Evolutionary conservation across 2,113 vertebrate species (phyloP).

Genomic region (Neomonachus schauinslandi): DNA sequence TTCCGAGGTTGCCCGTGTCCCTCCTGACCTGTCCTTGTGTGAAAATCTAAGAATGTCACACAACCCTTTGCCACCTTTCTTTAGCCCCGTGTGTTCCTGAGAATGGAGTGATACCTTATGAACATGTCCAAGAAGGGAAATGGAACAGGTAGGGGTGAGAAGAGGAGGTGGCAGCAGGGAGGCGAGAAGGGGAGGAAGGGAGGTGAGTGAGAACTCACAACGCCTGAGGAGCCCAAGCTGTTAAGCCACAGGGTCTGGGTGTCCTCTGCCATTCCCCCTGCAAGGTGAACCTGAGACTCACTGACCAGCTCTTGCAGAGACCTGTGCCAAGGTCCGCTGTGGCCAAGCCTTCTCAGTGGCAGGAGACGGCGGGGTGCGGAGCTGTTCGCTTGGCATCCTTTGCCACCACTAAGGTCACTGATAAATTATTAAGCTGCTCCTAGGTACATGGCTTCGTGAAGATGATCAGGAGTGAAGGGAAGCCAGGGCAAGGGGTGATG

Average conservation of each 20-base stretch:
- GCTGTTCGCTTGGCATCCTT: conserved; percentile 59
- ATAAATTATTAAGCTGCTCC: neutral
- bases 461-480: neutral
- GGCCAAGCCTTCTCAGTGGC: conserved; percentile 51
- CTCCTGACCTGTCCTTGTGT: neutral
- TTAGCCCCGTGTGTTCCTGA: neutral
- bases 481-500: neutral
- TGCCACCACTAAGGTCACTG: neutral
- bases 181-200: neutral
- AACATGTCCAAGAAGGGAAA: neutral
- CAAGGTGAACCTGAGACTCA: neutral
- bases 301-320: neutral
- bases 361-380: conserved; percentile 7
- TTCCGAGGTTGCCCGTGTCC: neutral
- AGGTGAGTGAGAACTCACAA: neutral
- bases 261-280: neutral
- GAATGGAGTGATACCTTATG: neutral
- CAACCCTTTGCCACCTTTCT: neutral
- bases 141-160: neutral
- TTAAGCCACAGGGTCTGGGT: neutral
- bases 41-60: neutral
- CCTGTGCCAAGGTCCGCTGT: neutral
- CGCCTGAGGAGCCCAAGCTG: conserved; percentile 54
- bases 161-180: neutral
- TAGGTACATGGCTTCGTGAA: neutral